Evolutionary conservation across 2,797 vertebrate genomes (phyloP).

Genomic region (Oreonectes daqikongensis): DNA sequence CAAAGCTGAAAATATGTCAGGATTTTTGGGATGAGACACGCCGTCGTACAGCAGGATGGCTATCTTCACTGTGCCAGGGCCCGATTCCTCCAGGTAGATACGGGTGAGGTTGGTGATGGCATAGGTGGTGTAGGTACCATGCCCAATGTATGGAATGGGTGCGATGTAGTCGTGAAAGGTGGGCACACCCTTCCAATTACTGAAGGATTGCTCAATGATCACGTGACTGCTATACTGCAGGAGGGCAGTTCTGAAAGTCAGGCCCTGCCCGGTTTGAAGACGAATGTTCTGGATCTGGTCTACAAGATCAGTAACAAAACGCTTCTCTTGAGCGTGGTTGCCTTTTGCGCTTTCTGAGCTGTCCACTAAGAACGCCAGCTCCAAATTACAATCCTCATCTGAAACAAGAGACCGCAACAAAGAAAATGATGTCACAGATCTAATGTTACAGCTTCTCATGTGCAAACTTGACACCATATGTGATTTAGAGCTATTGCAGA

Average conservation of each 20-base stretch:
- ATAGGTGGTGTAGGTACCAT: constrained; percentile 89
- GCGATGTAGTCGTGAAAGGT: constrained; percentile 79
- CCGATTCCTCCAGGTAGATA: constrained; percentile 84
- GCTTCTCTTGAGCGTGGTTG: constrained; percentile 87
- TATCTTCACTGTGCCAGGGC: constrained; percentile 77
- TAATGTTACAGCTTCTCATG: too few species aligned
- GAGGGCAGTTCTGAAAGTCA: constrained; percentile 82
- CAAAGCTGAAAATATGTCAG: constrained; percentile 84
- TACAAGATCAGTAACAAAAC: constrained; percentile 78
- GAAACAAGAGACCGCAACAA: constrained; percentile 29
- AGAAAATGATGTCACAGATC: too few species aligned
- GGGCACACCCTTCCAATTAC: constrained; percentile 80
- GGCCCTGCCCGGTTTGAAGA: constrained; percentile 75
- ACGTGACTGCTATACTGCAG: constrained; percentile 93
- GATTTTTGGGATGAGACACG: constrained; percentile 87
- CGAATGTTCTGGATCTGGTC: constrained; percentile 77
- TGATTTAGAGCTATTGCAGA: too few species aligned
- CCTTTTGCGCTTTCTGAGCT: constrained; percentile 90
- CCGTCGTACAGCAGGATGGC: constrained; percentile 86
- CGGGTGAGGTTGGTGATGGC: constrained; percentile 91
- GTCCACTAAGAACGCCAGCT: constrained; percentile 88
- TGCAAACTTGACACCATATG: too few species aligned
- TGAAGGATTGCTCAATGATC: constrained; percentile 84
- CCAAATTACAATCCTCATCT: constrained; percentile 82
- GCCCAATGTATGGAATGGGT: constrained; percentile 84